Evolutionary conservation across 2,888 invertebrate species (phyloP).

Genomic region (Drosophila nr. perissopoda): DNA sequence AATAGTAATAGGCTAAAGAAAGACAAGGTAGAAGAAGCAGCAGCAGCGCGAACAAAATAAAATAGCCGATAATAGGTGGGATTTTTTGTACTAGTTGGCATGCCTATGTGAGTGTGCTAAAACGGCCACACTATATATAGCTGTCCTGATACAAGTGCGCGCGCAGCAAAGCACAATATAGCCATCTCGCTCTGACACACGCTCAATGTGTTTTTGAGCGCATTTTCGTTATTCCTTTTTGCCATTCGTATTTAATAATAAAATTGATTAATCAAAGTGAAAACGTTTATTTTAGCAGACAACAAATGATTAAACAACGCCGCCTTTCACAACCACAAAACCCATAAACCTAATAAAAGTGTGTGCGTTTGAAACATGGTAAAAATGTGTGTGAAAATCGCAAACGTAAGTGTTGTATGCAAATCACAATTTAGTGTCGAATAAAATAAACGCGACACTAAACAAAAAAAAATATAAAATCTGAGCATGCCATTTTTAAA

Average conservation of each 20-base stretch:
- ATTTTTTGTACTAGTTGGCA: slow-evolving; percentile 67
- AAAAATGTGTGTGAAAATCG: slow-evolving; percentile 53
- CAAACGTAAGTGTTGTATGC: slow-evolving; percentile 32
- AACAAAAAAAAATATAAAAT: neutral
- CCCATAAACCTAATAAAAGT: slow-evolving; percentile 28
- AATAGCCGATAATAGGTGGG: slow-evolving; percentile 73
- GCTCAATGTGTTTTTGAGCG: slow-evolving; percentile 54
- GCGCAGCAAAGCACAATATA: slow-evolving; percentile 17
- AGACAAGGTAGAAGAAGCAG: slow-evolving; percentile 69
- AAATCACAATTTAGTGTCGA: slow-evolving; percentile 41
- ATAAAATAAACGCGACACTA: slow-evolving; percentile 19
- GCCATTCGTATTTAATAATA: slow-evolving; percentile 77
- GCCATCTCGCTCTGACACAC: slow-evolving; percentile 58
- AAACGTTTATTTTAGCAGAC: slow-evolving; percentile 66
- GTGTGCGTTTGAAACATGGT: slow-evolving; percentile 21
- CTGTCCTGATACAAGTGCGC: slow-evolving; percentile 46
- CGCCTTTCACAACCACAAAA: slow-evolving; percentile 40
- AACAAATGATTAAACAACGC: slow-evolving; percentile 57
- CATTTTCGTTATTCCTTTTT: slow-evolving; percentile 61
- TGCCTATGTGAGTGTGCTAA: slow-evolving; percentile 36
- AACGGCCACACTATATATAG: slow-evolving; percentile 64
- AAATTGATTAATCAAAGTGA: slow-evolving; percentile 76
- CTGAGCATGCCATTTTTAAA: slow-evolving; percentile 38
- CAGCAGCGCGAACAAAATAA: slow-evolving; percentile 70
- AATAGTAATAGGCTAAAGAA: slow-evolving; percentile 75